Percentiles rank a stretch among this genome's conserved stretches.
phyloP scores from a whole-genome alignment of 2,797 vertebrate genomes.

The Dryobates pubescens region DNA sequence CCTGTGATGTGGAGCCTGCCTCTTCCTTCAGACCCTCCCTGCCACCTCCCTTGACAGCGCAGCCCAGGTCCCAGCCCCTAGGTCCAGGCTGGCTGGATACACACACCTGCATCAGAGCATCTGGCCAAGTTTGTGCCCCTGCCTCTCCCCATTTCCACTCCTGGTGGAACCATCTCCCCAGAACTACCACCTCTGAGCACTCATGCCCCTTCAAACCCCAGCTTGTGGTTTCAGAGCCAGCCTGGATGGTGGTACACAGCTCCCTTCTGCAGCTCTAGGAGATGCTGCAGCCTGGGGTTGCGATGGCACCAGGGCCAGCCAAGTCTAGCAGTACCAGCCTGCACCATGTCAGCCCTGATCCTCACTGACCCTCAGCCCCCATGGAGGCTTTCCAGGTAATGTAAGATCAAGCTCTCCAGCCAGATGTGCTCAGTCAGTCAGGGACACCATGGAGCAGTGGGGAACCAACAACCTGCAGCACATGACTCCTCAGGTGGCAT shows the following conservation, averaged over 20 bases:
- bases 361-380: background rate
- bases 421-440: background rate
- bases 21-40: rapidly evolving
- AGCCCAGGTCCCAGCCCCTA: background rate
- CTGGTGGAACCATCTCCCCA: rapidly evolving
- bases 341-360: background rate
- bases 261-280: background rate
- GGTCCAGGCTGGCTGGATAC: background rate
- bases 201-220: background rate
- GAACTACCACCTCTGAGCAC: background rate
- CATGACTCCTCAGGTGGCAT: background rate
- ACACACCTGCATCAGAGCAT: background rate
- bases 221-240: rapidly evolving
- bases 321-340: background rate
- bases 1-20: background rate
- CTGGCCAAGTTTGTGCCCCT: too few species aligned
- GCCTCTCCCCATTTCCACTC: background rate
- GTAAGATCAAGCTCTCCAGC: background rate
- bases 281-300: background rate
- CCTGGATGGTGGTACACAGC: background rate
- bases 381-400: background rate
- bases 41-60: background rate
- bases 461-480: background rate
- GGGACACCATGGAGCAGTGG: background rate
- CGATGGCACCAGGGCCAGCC: background rate